Conservation (phyloP, 2,888 invertebrate species). For the Entomobrya proxima region DNA sequence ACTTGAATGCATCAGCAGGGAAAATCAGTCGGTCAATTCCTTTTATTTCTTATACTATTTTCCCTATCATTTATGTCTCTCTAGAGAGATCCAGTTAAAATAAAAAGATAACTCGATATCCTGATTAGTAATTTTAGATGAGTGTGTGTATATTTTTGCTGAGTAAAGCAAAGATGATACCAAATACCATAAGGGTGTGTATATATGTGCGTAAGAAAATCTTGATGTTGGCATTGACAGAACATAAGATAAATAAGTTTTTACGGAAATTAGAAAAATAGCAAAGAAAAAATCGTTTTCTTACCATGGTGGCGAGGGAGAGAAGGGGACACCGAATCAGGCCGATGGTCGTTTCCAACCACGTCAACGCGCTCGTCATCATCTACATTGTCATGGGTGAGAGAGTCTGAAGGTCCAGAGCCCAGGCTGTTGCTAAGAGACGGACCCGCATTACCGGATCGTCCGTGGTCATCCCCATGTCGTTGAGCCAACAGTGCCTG, state of each 20-base stretch:
- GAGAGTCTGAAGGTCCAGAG: constrained; percentile 75
- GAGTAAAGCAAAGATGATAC: too few relatives aligned
- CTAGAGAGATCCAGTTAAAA: constrained; percentile 13
- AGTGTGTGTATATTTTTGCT: neutral
- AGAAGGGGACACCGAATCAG: constrained; percentile 75
- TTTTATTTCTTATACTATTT: neutral
- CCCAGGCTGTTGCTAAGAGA: constrained; percentile 75
- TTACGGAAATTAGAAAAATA: neutral
- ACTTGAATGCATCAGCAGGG: neutral
- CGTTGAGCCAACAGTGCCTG: constrained; percentile 82
- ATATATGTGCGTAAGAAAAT: too few relatives aligned
- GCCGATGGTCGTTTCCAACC: constrained; percentile 84
- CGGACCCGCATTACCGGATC: constrained; percentile 74
- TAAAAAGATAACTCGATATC: neutral
- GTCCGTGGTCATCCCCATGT: constrained; percentile 77
- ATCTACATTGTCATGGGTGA: constrained; percentile 79
- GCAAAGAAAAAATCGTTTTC: neutral
- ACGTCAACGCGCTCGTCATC: constrained; percentile 93
- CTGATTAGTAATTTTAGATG: constrained; percentile 43
- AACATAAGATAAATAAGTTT: neutral
- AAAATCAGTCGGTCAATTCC: constrained; percentile 11
- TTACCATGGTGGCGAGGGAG: constrained; percentile 74
- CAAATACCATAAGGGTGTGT: too few relatives aligned
- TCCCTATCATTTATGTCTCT: neutral
- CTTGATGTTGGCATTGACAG: too few relatives aligned